Conservation (phyloP, 2,797 vertebrate genomes). For the Pseudochromis fuscus region DNA sequence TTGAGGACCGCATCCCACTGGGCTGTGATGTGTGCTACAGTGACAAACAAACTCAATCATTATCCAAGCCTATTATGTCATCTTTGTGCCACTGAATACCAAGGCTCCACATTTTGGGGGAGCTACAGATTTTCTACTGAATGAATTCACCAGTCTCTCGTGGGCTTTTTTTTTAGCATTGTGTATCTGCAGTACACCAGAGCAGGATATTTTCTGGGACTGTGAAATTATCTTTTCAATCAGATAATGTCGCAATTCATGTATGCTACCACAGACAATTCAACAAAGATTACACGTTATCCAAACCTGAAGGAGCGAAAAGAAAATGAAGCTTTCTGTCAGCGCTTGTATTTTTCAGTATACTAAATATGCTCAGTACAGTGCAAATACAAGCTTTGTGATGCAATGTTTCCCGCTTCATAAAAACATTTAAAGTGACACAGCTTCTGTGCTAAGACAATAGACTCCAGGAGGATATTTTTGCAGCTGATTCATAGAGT, state of each 20-base stretch:
- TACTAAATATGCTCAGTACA: slow-evolving; percentile 10
- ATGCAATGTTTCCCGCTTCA: slow-evolving; percentile 6
- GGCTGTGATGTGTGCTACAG: slow-evolving; percentile 36
- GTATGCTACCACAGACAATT: slow-evolving; percentile 12
- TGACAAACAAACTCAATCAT: slow-evolving; percentile 51
- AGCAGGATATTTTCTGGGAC: slow-evolving; percentile 26
- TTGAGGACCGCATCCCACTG: slow-evolving; percentile 33
- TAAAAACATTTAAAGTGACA: slow-evolving; percentile 15
- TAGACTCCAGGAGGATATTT: slow-evolving; percentile 8
- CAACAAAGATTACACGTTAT: slow-evolving; percentile 34
- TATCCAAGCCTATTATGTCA: slow-evolving; percentile 18
- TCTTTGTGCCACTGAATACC: slow-evolving; percentile 46
- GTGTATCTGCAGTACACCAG: slow-evolving; percentile 13
- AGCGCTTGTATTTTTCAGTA: slow-evolving; percentile 3
- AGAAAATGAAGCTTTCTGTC: slow-evolving; percentile 22
- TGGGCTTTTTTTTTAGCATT: slow-evolving; percentile 44
- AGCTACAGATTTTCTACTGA: slow-evolving; percentile 31
- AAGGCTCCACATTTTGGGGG: slow-evolving; percentile 24
- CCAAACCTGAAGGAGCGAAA: slow-evolving; percentile 14
- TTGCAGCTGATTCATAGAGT: slow-evolving; percentile 21
- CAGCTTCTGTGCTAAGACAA: slow-evolving; percentile 6
- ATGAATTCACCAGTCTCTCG: slow-evolving; percentile 34
- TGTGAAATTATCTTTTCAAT: slow-evolving; percentile 49
- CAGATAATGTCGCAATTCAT: slow-evolving; percentile 37
- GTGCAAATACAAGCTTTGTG: background rate